Evolutionary conservation across 2,797 vertebrate genomes (phyloP).

Genomic region (Gambelia wislizenii): DNA sequence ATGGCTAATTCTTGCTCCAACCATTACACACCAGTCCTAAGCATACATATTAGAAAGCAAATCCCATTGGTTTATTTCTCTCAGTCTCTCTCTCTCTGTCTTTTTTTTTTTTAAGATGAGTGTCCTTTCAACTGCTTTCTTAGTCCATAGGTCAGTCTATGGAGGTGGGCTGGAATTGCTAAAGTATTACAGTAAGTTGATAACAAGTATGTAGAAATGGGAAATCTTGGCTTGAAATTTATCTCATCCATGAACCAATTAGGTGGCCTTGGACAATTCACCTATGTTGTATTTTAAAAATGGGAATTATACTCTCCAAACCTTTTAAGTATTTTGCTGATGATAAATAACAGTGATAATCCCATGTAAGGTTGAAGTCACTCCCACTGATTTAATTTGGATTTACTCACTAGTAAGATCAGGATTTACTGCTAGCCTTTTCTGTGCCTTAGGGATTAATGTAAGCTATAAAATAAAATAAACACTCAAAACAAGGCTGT

Average conservation of each 20-base stretch:
- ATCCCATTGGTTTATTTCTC: not conserved
- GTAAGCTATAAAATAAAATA: conserved; percentile 3
- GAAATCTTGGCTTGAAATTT: not conserved
- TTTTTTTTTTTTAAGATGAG: not conserved
- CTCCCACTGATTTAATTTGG: not conserved
- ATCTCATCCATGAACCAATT: not conserved
- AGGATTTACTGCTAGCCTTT: conserved; percentile 1
- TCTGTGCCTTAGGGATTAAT: not conserved
- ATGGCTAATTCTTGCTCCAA: not conserved
- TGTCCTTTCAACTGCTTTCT: too few species aligned
- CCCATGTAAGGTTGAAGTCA: not conserved
- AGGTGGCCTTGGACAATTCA: not conserved
- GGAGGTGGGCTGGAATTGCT: not conserved
- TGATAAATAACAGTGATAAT: not conserved
- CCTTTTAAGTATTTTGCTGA: not conserved
- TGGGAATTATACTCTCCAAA: not conserved
- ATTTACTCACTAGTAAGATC: not conserved
- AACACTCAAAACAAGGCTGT: not conserved
- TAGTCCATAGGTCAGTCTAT: too few species aligned
- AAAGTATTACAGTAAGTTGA: not conserved
- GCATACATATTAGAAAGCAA: conserved; percentile 4
- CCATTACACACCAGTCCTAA: not conserved
- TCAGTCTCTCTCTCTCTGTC: too few species aligned
- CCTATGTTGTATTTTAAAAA: not conserved
- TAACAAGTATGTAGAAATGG: not conserved